Evolutionary conservation across 2,888 invertebrate genomes (phyloP).

Genomic region (Eupithecia dodoneata): DNA sequence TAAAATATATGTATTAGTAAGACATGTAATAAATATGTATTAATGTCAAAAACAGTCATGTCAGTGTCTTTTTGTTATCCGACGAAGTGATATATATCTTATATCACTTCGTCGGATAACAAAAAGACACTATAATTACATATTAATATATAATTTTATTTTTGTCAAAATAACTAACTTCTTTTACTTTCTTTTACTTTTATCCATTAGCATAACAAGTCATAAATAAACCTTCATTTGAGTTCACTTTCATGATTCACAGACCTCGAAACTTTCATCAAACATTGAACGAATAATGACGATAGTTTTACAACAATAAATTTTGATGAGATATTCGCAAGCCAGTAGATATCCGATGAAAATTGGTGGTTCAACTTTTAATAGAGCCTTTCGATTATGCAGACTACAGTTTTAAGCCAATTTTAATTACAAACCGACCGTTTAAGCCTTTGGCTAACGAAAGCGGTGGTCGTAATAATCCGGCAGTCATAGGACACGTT

Average conservation of each 20-base stretch:
- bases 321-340: conserved; percentile 48
- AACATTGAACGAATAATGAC: conserved; percentile 19
- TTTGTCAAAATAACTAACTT: not conserved
- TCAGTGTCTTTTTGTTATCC: too few species aligned
- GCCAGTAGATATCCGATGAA: conserved; percentile 43
- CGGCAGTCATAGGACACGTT: not conserved
- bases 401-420: conserved; percentile 61
- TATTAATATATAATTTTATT: too few species aligned
- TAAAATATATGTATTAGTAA: too few species aligned
- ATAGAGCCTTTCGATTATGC: conserved; percentile 59
- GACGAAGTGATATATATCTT: too few species aligned
- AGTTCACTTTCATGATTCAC: not conserved
- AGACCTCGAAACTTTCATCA: conserved; percentile 12
- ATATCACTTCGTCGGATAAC: too few species aligned
- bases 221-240: conserved; percentile 1
- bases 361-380: conserved; percentile 56
- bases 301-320: conserved; percentile 36
- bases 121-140: too few species aligned
- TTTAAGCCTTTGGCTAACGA: not conserved
- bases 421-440: conserved; percentile 61
- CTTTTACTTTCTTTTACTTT: not conserved
- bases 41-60: too few species aligned
- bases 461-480: not conserved
- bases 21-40: too few species aligned
- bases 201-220: not conserved